Base-by-base conservation (phyloP, 2,888 invertebrate genomes). In the Platynereis dumerilii region DNA sequence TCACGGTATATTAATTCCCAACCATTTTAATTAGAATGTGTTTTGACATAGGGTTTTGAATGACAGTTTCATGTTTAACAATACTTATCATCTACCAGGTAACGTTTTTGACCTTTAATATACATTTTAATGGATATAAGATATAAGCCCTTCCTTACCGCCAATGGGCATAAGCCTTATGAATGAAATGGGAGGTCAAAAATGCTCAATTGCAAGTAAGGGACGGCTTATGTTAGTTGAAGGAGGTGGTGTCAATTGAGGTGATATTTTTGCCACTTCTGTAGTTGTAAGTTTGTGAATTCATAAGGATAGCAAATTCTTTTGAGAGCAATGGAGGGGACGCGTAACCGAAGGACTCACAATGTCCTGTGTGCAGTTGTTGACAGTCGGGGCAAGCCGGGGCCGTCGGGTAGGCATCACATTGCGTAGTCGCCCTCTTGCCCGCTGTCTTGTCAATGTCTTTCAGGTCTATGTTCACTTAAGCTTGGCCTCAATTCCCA, bases 1-100 rank as follows among this genome's bases (percentile, higher is more conserved):
- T 68, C 67, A 62, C 63, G 54, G 60, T 65, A 67, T 67, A 67
- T 70, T 68, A 65, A 68, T 70, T 69, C 60, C 66, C 56, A 58
- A 61, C 53, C 44, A 45, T 53, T 61, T 34, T 53, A 53, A 53
- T 24, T 26, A 53, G 54, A 53, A 52, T 24, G 22, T 28, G 24
- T 60, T 61, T 61, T 53, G 54, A 61, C 53, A 53, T 34, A 54
- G 54, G 26, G 58, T 58, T 58, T 64, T 53, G 64, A 64, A 64
- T 64, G 64, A 44, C 45, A 34, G 57, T 58, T n/a, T 64, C 39
- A 61, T 39, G 39, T 52, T 60, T 60, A 52, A 60, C 52, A 54
- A 54, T 61, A 61, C 61, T 61, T 61, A 61, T 60, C 53, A 24
- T 60, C 45, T 52, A 54, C 61, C 60, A 34, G 34, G 34, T 34